Percentiles rank a stretch among this genome's conserved stretches.
These are phyloP conservation scores for Coronaproctus castanopsis DNA, from an alignment of 2,888 invertebrate species.

Conservation along the genomic window DNA sequence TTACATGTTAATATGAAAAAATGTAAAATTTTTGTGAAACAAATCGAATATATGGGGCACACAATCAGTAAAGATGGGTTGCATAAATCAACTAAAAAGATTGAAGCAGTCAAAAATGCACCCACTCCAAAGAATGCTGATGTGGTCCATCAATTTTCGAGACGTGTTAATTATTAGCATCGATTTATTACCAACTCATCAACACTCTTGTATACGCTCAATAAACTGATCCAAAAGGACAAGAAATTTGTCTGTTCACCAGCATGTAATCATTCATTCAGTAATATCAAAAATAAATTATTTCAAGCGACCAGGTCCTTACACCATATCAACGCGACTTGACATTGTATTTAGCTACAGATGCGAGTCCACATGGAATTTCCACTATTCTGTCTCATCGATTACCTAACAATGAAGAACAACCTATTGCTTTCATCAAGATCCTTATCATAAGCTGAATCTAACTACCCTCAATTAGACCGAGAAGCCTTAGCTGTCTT, in stretches of 20 bases:
- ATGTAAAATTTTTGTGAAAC: conserved; percentile 4
- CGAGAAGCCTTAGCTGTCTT: conserved; percentile 16
- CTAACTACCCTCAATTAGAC: conserved; percentile 16
- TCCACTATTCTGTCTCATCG: conserved; percentile 14
- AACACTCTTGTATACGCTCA: conserved; percentile 5
- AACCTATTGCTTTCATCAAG: conserved; percentile 15
- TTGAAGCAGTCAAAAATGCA: conserved; percentile 2
- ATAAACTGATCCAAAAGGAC: neutral
- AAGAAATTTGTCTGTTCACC: neutral
- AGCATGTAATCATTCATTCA: conserved; percentile 17
- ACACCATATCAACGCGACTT: conserved; percentile 12
- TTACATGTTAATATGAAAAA: conserved; percentile 7
- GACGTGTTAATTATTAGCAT: conserved; percentile 7
- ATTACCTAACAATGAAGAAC: conserved; percentile 10
- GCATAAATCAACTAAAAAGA: neutral
- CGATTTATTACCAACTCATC: conserved; percentile 3
- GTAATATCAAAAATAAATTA: conserved; percentile 17
- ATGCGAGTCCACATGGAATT: conserved; percentile 16
- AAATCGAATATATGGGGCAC: conserved; percentile 5
- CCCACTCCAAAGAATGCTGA: conserved; percentile 1
- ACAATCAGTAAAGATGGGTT: conserved; percentile 2
- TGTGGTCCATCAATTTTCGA: conserved; percentile 2
- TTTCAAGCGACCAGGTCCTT: conserved; percentile 17
- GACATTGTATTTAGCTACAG: conserved; percentile 14
- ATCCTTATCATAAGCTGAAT: conserved; percentile 11